phyloP scores from a whole-genome alignment of 92 coral and sea anemone genomes.

The Phymanthus crucifer region DNA sequence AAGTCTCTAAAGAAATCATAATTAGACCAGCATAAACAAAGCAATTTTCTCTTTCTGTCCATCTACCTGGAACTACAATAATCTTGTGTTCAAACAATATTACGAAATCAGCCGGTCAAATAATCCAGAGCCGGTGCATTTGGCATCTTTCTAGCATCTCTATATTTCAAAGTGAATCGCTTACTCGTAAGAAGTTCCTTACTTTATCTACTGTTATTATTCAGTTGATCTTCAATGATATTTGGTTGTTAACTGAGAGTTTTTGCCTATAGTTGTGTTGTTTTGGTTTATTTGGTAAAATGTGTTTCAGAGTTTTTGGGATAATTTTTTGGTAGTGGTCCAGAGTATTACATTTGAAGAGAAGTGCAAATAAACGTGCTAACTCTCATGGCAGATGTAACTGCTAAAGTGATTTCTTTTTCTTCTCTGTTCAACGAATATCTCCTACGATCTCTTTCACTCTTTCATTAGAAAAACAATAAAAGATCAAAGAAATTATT shows the following conservation, averaged over 20 bases:
- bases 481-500: constrained; percentile 3
- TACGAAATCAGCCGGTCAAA: not conserved
- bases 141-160: not conserved
- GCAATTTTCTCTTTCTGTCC: not conserved
- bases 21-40: not conserved
- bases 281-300: not conserved
- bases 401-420: not conserved
- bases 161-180: not conserved
- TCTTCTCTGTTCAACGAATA: not conserved
- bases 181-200: not conserved
- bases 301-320: not conserved
- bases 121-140: not conserved
- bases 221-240: not conserved
- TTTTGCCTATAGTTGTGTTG: not conserved
- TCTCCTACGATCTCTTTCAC: not conserved
- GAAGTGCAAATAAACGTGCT: not conserved
- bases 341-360: not conserved
- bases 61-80: not conserved
- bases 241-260: not conserved
- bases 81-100: not conserved
- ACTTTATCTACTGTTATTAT: not conserved
- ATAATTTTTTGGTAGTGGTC: not conserved
- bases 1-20: constrained; percentile 3
- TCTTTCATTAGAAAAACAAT: constrained; percentile 17
- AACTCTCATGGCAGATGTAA: not conserved